A percentile compares a stretch with the other conserved stretches of the same genome.
Evolutionary conservation across 2,113 vertebrate genomes (phyloP).

Genomic region (Channa argus): DNA sequence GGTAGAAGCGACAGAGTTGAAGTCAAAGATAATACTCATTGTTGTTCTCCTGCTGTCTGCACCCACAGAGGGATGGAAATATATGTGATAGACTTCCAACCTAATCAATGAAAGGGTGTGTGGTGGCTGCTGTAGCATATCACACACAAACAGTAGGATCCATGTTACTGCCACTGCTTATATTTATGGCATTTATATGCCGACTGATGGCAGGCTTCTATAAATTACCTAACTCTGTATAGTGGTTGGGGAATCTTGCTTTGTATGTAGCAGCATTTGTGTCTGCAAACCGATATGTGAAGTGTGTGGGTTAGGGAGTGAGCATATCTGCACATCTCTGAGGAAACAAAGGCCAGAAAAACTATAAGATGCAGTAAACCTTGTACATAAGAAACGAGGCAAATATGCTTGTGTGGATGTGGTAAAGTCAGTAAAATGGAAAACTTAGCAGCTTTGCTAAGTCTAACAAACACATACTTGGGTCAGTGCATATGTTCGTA

Average conservation of each 20-base stretch:
- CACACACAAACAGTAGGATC: background rate
- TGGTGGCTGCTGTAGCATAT: background rate
- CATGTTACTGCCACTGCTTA: background rate
- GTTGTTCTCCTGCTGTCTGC: background rate
- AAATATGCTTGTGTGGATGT: background rate
- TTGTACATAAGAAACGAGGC: constrained; percentile 1
- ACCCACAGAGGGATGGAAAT: background rate
- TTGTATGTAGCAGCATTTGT: constrained; percentile 13
- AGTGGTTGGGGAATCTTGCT: background rate
- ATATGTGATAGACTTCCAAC: constrained; percentile 9
- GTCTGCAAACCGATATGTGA: constrained; percentile 3
- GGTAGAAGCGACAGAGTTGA: background rate
- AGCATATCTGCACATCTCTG: constrained; percentile 27
- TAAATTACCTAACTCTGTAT: background rate
- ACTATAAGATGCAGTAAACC: background rate
- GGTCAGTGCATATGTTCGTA: too few species aligned
- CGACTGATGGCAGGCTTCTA: constrained; percentile 2
- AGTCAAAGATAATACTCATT: background rate
- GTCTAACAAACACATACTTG: too few species aligned
- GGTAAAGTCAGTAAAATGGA: background rate
- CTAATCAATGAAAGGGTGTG: background rate
- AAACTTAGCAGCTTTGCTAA: too few species aligned
- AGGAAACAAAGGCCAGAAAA: constrained; percentile 32
- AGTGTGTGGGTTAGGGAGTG: constrained; percentile 37
- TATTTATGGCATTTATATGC: background rate